Conservation (phyloP, 2,797 vertebrate genomes). For the Parauchenoglanis punctatus region DNA sequence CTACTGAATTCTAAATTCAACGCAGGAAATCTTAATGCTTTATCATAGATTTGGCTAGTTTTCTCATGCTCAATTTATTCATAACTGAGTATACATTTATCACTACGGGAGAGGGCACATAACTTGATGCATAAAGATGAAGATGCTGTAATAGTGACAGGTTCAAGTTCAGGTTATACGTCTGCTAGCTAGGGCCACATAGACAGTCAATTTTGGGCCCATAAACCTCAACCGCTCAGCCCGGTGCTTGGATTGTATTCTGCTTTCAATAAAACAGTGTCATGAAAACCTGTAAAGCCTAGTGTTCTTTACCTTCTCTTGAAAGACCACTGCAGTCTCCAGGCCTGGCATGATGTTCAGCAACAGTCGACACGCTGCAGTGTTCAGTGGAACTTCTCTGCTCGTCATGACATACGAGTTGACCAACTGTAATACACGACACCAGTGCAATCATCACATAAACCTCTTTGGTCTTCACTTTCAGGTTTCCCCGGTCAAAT, state of each 20-base stretch:
- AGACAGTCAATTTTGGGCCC: neutral
- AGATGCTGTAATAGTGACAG: neutral
- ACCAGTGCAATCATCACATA: neutral
- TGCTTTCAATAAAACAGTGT: neutral
- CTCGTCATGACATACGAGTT: conserved; percentile 99
- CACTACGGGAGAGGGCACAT: neutral
- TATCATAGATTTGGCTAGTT: neutral
- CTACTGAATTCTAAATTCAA: neutral
- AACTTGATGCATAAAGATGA: neutral
- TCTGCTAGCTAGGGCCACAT: neutral
- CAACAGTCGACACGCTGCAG: conserved; percentile 92
- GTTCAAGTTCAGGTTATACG: neutral
- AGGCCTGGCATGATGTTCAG: conserved; percentile 98
- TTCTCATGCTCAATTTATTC: neutral
- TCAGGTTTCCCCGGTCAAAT: neutral
- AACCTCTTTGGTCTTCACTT: neutral
- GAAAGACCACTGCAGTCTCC: conserved; percentile 98
- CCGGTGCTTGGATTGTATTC: neutral
- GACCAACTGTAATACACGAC: conserved; percentile 79
- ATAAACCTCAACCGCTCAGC: neutral
- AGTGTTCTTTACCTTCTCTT: conserved; percentile 86
- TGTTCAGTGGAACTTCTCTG: conserved; percentile 91
- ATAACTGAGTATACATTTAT: neutral
- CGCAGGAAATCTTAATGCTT: neutral
- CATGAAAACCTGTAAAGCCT: neutral